Conservation (phyloP, 2,797 vertebrate genomes). For the Catharus ustulatus region DNA sequence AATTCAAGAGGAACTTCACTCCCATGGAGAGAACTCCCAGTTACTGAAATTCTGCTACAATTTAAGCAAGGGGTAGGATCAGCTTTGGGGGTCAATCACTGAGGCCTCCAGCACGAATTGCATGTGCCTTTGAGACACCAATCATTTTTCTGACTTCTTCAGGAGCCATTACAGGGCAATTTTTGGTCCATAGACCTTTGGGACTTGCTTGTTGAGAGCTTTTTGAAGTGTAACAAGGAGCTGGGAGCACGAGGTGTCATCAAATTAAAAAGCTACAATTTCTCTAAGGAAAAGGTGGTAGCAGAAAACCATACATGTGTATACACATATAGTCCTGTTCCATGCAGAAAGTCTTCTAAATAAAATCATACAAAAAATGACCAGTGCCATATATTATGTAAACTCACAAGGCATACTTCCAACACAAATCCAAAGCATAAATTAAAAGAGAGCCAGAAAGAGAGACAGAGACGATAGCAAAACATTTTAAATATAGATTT, state of each 20-base stretch:
- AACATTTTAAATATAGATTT: conserved; percentile 88
- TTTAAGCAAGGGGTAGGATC: background rate
- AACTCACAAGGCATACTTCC: conserved; percentile 79
- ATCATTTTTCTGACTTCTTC: background rate
- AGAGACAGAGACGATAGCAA: conserved; percentile 76
- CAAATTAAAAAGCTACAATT: conserved; percentile 19
- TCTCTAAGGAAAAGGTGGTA: conserved; percentile 22
- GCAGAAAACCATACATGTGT: conserved; percentile 53
- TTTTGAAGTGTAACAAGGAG: background rate
- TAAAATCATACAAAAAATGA: conserved; percentile 68
- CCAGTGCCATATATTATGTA: conserved; percentile 79
- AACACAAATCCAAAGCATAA: conserved; percentile 80
- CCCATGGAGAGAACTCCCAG: background rate
- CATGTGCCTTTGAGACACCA: accelerated
- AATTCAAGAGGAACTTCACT: background rate
- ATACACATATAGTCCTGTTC: conserved; percentile 51
- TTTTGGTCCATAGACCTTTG: background rate
- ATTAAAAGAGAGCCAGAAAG: conserved; percentile 72
- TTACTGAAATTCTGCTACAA: background rate
- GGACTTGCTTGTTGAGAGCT: background rate
- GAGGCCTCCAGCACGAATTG: background rate
- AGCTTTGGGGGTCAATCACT: background rate
- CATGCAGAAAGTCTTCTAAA: conserved; percentile 71
- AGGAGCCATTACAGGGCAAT: background rate
- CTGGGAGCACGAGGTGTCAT: background rate